Evolutionary conservation across 1,140 invertebrate genomes (phyloP), one percentile per base, ranked within the genome.

Genomic region (Thaumetopoea pityocampa): DNA sequence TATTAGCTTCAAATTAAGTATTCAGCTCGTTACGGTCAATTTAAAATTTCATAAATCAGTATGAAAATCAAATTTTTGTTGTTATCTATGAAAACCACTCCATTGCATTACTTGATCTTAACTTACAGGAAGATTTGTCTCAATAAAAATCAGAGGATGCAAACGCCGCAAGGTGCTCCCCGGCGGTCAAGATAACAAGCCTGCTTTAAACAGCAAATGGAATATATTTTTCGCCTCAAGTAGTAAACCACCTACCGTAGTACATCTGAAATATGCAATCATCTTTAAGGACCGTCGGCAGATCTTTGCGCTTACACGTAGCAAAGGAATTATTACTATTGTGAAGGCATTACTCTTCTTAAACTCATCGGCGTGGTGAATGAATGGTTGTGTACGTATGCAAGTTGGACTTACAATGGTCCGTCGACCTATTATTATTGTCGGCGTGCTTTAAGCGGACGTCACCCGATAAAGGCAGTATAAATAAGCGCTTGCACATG

Each of bases 361-460:
- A 43, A 57, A 51, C 37, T 54, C 52, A 48, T 62, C 55, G 51
- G 44, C 54, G 20, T 30, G 37, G 4, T 34, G 60, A 74, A 80
- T 74, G 72, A 77, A 80, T 79, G 74, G 61, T 54, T 41, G 27
- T 41, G 51, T n/a, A n/a, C 6, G 30, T 61, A 49, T 58, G 55
- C 67, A 66, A 59, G 60, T 61, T 50, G 34, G 37, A 30, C 26
- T 57, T 72, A 65, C 69, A 73, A 78, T 61, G 58, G 52, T 47
- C 47, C 63, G 66, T 67, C 64, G 55, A 67, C 66, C 65, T 74
- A 67, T 72, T 73, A 74, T 77, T 56, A 62, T 50, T 54, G 64
- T 61, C 72, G 74, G 74, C 65, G 58, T 37, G 56, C 61, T 77
- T 80, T 69, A 63, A 60, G 44, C 51, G 60, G 50, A 66, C 67